Evolutionary conservation across 1,140 invertebrate genomes (phyloP).

Genomic region (Hermatobates lingyangjiaoensis): DNA sequence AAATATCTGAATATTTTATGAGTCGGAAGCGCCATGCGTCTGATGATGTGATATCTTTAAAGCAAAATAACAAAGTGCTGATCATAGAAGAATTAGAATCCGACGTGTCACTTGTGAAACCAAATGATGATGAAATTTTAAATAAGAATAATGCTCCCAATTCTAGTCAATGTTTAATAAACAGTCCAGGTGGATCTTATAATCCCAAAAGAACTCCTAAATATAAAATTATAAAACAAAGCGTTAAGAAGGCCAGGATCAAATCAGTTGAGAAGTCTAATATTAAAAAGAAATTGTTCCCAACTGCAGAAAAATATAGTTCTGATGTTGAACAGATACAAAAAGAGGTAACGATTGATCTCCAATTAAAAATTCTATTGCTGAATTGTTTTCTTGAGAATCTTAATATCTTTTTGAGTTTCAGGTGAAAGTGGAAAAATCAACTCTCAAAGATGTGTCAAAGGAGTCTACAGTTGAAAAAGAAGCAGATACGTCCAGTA

Average conservation of each 20-base stretch:
- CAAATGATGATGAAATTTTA: not conserved
- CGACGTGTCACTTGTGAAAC: not conserved
- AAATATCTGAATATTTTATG: constrained; percentile 12
- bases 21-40: constrained; percentile 9
- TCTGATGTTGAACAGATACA: too few relatives aligned
- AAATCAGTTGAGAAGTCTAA: not conserved
- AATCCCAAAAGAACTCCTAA: not conserved
- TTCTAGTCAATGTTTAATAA: not conserved
- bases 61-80: constrained; percentile 9
- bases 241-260: not conserved
- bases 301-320: too few relatives aligned
- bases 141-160: not conserved
- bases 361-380: too few relatives aligned
- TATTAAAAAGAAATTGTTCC: too few relatives aligned
- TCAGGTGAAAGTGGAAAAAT: too few relatives aligned
- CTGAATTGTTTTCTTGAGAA: too few relatives aligned
- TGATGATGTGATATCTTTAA: constrained; percentile 1
- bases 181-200: not conserved
- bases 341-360: too few relatives aligned
- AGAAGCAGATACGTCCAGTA: too few relatives aligned
- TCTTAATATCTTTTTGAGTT: too few relatives aligned
- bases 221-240: not conserved
- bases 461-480: too few relatives aligned
- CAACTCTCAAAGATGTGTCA: too few relatives aligned
- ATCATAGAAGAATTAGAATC: constrained; percentile 4